A percentile compares a stretch with the other conserved stretches of the same genome.
Conservation (phyloP, 2,797 vertebrate genomes). For the Enteromius fasciolatus region DNA sequence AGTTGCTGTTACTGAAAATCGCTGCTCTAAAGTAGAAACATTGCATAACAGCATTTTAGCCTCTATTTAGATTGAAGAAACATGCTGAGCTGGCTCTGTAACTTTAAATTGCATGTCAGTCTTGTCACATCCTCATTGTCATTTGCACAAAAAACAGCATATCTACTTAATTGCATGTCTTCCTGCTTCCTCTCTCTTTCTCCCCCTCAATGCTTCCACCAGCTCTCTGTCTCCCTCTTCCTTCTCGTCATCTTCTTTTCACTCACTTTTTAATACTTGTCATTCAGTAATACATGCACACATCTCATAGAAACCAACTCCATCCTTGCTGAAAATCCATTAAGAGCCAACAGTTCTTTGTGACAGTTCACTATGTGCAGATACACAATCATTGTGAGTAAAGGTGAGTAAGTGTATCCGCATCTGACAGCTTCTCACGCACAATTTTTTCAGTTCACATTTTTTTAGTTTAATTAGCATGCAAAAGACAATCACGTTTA, state of each 20-base stretch:
- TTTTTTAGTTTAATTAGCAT: background rate
- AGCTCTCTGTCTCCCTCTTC: conserved; percentile 31
- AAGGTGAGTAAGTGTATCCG: conserved; percentile 7
- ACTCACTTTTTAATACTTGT: background rate
- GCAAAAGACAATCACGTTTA: background rate
- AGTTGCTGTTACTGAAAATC: background rate
- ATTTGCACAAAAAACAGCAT: conserved; percentile 21
- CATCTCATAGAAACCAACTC: background rate
- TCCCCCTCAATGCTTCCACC: background rate
- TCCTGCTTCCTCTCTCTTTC: background rate
- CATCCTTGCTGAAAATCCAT: conserved; percentile 23
- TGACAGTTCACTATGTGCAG: conserved; percentile 27
- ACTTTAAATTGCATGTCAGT: conserved; percentile 13
- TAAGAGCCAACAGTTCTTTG: conserved; percentile 14
- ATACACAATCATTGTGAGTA: conserved; percentile 38
- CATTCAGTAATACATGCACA: conserved; percentile 6
- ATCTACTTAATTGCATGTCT: conserved; percentile 29
- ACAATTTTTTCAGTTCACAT: background rate
- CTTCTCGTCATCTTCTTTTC: background rate
- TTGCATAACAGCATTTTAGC: conserved; percentile 10
- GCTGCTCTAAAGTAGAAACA: background rate
- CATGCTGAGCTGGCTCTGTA: conserved; percentile 15
- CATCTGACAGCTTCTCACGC: background rate
- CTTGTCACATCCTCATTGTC: conserved; percentile 8
- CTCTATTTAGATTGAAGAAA: conserved; percentile 12